Evolutionary conservation across 2,797 vertebrate species (phyloP), one percentile per base, ranked within the genome.

Genomic region (Linurgus olivaceus): DNA sequence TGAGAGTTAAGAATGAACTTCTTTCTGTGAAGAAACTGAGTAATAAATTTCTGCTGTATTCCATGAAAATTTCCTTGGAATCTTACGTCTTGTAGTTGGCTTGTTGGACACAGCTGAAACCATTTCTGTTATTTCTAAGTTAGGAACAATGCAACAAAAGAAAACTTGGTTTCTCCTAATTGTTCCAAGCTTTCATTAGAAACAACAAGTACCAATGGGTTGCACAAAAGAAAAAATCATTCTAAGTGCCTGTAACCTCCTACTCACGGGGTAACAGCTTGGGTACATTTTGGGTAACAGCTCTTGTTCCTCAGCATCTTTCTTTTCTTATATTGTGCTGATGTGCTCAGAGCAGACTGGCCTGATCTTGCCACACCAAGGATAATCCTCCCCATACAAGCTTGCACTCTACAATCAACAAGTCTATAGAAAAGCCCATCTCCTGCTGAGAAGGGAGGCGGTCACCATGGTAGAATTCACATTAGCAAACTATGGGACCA

Each of bases 1-100:
- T 98, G 97, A 98, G 96, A 75, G 92, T 95, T 96, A 98, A 96
- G 52, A 95, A 94, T 81, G 97, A 97, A 96, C 96, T 98, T 95
- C 97, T 86, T 96, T 98, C 98, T 98, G 98, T 75, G 93, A 88
- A 96, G 91, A 92, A 96, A 96, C 86, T 96, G 82, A 93, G 82
- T 74, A 70, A 87, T 86, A 79, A 73, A 57, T 82, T 79, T 68
- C 50, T 58, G 66, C 58, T 93, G 65, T 72, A 78, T 71, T 65
- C 48, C 38, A 76, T 35, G 44, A 55, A 59, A 37, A 29, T 10
- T 70, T 84, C 28, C 25, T 67, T 79, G 73, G 54, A 94, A 83
- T 21, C 35, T 93, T 89, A 44, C 10, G 23, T 57, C 42, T 70
- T 65, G 9, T 15, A 57, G 17, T 31, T 66, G 82, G 35, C 31